Conservation (phyloP, 2,797 vertebrate species). For the Eulemur albifrons region DNA sequence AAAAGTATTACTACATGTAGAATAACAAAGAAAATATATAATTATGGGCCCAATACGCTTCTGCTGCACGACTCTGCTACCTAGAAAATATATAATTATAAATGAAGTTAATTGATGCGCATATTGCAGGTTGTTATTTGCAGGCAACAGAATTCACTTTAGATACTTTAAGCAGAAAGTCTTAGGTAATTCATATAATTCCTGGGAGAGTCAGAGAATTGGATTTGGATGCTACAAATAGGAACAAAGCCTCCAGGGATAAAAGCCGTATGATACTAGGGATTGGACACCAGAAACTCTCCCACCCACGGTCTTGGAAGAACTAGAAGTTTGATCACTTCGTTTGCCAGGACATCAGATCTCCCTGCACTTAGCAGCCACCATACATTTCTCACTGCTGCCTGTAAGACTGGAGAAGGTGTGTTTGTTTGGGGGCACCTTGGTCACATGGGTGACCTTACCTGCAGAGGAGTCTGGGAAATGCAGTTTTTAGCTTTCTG, state of each 20-base stretch:
- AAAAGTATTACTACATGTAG: neutral
- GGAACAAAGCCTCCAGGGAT: neutral
- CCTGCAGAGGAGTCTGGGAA: constrained; percentile 18
- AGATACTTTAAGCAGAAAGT: neutral
- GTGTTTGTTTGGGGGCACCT: neutral
- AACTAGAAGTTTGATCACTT: neutral
- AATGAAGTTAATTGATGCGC: neutral
- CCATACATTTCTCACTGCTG: neutral
- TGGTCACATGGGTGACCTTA: neutral
- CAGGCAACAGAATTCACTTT: neutral
- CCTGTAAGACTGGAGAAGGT: neutral
- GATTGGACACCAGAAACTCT: neutral
- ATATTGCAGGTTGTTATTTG: neutral
- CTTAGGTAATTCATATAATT: neutral
- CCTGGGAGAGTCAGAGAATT: neutral
- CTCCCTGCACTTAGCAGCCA: neutral
- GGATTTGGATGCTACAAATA: neutral
- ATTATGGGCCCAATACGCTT: neutral
- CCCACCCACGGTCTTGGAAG: neutral
- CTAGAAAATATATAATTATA: neutral
- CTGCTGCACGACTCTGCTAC: neutral
- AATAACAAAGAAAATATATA: neutral
- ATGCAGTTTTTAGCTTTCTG: neutral
- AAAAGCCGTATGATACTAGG: neutral
- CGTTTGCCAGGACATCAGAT: neutral